phyloP scores from a whole-genome alignment of 2,797 vertebrate genomes.

The Anniella stebbinsi region DNA sequence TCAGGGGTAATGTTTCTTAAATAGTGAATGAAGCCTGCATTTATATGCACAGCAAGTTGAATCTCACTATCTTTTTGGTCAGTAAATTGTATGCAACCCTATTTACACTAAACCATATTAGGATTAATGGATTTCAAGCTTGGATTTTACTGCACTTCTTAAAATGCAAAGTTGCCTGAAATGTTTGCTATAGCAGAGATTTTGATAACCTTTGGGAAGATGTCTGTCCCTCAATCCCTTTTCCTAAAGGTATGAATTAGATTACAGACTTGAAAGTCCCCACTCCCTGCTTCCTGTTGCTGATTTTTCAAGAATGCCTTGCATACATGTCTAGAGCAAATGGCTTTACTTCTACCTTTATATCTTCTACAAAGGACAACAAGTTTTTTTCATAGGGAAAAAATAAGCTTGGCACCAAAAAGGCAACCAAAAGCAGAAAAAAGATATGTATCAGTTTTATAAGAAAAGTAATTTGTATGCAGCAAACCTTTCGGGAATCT shows the following conservation, averaged over 20 bases:
- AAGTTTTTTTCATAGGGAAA: not conserved
- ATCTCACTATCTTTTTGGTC: not conserved
- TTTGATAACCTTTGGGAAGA: slow-evolving; percentile 27
- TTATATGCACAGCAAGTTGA: not conserved
- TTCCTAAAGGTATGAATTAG: slow-evolving; percentile 29
- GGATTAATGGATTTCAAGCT: slow-evolving; percentile 7
- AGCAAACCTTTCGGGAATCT: slow-evolving; percentile 6
- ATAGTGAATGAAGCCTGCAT: not conserved
- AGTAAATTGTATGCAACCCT: slow-evolving; percentile 18
- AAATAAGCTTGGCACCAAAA: slow-evolving; percentile 5
- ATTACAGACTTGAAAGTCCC: slow-evolving; percentile 8
- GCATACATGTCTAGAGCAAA: not conserved
- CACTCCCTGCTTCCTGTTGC: not conserved
- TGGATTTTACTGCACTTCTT: slow-evolving; percentile 9
- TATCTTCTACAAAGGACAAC: slow-evolving; percentile 14
- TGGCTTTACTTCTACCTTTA: not conserved
- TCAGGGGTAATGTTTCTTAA: not conserved
- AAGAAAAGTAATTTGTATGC: slow-evolving; percentile 18
- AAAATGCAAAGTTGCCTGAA: slow-evolving; percentile 19
- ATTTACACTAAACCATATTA: slow-evolving; percentile 1
- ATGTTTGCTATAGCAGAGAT: not conserved
- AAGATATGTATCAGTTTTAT: slow-evolving; percentile 6
- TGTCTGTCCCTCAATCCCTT: slow-evolving; percentile 19
- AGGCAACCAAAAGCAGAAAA: not conserved
- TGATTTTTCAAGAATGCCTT: not conserved